Percentiles rank a stretch among this genome's conserved stretches.
Evolutionary conservation across 2,113 vertebrate species (phyloP).

Genomic region (Chaetodon trifascialis): DNA sequence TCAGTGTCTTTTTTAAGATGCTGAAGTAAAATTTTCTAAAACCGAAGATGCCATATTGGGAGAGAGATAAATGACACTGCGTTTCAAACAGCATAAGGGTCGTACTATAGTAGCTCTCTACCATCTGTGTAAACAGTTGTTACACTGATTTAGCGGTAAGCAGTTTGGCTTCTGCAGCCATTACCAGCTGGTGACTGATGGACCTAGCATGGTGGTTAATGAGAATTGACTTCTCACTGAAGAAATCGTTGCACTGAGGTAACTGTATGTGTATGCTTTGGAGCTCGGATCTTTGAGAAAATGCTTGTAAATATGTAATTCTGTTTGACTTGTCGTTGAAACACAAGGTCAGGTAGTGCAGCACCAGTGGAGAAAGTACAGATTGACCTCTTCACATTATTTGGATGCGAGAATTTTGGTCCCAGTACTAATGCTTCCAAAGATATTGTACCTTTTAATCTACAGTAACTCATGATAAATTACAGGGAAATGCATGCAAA

Average conservation of each 20-base stretch:
- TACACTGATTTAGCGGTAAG: conserved; percentile 21
- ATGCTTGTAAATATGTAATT: background rate
- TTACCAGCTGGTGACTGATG: conserved; percentile 34
- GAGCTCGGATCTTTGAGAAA: background rate
- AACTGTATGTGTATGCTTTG: conserved; percentile 1
- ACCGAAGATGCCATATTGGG: background rate
- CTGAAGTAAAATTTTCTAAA: background rate
- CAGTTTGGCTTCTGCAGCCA: conserved; percentile 36
- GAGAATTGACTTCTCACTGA: conserved; percentile 32
- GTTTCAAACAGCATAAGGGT: background rate
- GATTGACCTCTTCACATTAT: background rate
- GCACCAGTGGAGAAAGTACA: background rate
- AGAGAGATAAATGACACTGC: background rate
- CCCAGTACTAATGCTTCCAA: background rate
- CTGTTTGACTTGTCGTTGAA: background rate
- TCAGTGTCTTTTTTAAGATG: background rate
- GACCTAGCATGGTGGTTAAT: conserved; percentile 30
- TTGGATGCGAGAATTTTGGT: background rate
- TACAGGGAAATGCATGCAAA: background rate
- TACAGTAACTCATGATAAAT: background rate
- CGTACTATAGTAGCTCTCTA: background rate
- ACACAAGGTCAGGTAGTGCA: background rate
- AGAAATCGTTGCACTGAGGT: conserved; percentile 5
- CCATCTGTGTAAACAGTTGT: conserved; percentile 43
- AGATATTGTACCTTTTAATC: background rate